These are phyloP conservation scores for Chrysocyon brachyurus DNA, from an alignment of 2,797 vertebrate species.

Conservation along the genomic window DNA sequence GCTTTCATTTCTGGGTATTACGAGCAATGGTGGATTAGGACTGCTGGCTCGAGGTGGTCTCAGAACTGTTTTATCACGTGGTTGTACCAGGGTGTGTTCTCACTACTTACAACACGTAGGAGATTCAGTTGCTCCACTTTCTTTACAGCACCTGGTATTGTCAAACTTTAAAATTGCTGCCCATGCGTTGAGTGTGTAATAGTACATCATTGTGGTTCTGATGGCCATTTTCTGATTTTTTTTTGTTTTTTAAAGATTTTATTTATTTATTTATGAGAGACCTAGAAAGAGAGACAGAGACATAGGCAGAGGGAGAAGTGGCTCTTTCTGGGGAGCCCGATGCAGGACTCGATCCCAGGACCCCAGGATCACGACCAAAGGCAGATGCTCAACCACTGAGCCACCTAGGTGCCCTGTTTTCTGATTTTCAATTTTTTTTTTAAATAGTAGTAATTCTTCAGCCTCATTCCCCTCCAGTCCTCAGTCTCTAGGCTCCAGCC, in stretches of 20 bases:
- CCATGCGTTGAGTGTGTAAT: background rate
- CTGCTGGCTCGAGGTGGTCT: background rate
- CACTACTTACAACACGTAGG: background rate
- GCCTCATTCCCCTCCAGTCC: background rate
- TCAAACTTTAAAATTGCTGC: background rate
- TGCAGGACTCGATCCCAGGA: no score
- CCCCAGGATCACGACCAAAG: no score
- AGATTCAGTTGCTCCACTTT: background rate
- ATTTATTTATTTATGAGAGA: no score
- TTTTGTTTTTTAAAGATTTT: background rate
- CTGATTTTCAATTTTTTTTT: background rate
- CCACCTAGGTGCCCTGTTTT: background rate
- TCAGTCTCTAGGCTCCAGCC: background rate
- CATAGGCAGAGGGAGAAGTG: no score
- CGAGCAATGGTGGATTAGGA: background rate
- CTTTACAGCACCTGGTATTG: background rate
- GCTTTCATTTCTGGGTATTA: background rate
- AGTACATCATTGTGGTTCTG: background rate
- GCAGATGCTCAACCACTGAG: no score
- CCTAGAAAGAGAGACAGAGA: no score
- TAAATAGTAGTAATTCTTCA: background rate
- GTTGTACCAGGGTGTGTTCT: background rate
- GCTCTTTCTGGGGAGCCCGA: no score
- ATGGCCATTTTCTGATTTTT: background rate
- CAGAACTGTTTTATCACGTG: background rate